A percentile compares a stretch with the other conserved stretches of the same genome.
Evolutionary conservation across 2,113 vertebrate species (phyloP).

Genomic region (Diglossa brunneiventris): DNA sequence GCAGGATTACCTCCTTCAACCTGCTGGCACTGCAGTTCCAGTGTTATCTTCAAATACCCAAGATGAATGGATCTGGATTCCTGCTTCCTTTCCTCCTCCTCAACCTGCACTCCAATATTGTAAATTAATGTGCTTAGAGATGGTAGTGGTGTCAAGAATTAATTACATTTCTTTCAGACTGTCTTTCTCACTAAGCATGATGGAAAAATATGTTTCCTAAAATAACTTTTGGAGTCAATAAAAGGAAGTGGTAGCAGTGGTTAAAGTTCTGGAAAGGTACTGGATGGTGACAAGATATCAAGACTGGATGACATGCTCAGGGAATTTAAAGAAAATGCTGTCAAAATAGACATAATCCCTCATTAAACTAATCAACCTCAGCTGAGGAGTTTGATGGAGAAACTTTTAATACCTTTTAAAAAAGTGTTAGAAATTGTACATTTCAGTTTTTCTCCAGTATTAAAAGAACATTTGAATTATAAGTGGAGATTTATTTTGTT

Average conservation of each 20-base stretch:
- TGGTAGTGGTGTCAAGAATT: not conserved
- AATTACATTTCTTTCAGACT: constrained; percentile 31
- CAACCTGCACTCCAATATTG: not conserved
- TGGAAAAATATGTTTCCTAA: constrained; percentile 13
- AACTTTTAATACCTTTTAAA: not conserved
- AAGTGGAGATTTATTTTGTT: constrained; percentile 23
- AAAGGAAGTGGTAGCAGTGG: not conserved
- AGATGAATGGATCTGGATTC: not conserved
- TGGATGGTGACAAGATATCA: constrained; percentile 30
- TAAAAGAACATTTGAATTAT: not conserved
- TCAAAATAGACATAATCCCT: constrained; percentile 55
- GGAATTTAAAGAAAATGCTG: constrained; percentile 38
- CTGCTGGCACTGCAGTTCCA: not conserved
- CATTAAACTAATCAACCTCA: constrained; percentile 56
- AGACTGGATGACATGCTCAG: constrained; percentile 18
- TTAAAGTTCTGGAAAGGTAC: constrained; percentile 22
- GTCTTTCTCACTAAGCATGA: constrained; percentile 9
- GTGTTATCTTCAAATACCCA: not conserved
- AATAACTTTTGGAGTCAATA: constrained; percentile 33
- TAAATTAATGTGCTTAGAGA: not conserved
- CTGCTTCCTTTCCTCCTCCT: not conserved
- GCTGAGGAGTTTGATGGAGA: constrained; percentile 9
- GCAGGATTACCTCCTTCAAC: not conserved
- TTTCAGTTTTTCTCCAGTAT: not conserved
- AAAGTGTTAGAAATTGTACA: not conserved